Conservation (phyloP, 2,797 vertebrate species). For the Scleropages formosus region DNA sequence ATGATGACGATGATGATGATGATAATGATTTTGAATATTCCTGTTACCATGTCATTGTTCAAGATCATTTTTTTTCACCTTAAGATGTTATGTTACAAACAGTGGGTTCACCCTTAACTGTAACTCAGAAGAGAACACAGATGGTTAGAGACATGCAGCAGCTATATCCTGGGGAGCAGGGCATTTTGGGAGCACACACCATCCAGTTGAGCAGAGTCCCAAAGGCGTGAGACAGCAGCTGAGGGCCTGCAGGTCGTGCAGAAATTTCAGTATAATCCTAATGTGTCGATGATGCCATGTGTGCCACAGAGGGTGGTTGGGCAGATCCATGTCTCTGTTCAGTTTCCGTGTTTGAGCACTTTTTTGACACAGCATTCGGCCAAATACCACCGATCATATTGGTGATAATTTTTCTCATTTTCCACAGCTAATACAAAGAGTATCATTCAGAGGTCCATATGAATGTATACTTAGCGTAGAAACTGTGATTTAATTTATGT, state of each 20-base stretch:
- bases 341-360: neutral
- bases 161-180: no score
- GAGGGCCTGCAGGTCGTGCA: neutral
- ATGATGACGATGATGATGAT: conserved; percentile 34
- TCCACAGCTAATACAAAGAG: conserved; percentile 66
- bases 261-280: conserved; percentile 27
- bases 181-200: conserved; percentile 3
- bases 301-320: conserved; percentile 6
- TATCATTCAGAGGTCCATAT: conserved; percentile 66
- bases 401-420: conserved; percentile 67
- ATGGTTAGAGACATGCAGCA: neutral
- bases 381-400: conserved; percentile 50
- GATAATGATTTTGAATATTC: conserved; percentile 40
- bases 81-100: conserved; percentile 14
- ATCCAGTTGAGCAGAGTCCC: no score
- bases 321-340: neutral
- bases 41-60: conserved; percentile 25
- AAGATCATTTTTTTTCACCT: conserved; percentile 17
- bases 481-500: conserved; percentile 78
- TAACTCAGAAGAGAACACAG: neutral
- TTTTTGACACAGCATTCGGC: neutral
- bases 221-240: neutral
- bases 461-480: conserved; percentile 60
- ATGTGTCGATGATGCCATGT: conserved; percentile 36
- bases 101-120: no score